A percentile compares a stretch with the other conserved stretches of the same genome.
Evolutionary conservation across 1,140 invertebrate genomes (phyloP).

Genomic region (Heliconius melpomene): DNA sequence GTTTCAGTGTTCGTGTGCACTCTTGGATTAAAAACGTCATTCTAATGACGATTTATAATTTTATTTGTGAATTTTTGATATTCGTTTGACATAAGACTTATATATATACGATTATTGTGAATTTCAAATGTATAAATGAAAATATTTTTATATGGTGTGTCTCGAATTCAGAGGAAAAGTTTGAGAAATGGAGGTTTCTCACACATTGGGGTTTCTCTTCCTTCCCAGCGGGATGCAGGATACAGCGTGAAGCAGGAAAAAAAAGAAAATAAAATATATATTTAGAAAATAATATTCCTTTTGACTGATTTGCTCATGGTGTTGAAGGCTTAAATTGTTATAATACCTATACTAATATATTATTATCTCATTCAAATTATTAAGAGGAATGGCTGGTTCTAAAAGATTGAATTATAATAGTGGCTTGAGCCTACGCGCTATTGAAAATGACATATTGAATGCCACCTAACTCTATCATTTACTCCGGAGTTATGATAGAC

Average conservation of each 20-base stretch:
- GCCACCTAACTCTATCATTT: neutral
- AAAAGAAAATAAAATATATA: too few species aligned
- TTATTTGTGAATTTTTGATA: constrained; percentile 15
- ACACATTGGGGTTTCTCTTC: too few species aligned
- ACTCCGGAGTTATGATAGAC: neutral
- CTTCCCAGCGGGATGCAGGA: too few species aligned
- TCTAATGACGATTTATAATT: constrained; percentile 22
- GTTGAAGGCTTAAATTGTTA: too few species aligned
- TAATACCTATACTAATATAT: too few species aligned
- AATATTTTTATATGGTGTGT: too few species aligned
- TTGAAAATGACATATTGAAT: neutral
- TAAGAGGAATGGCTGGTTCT: neutral
- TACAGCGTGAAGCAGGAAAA: too few species aligned
- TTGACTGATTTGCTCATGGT: too few species aligned
- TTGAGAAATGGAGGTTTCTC: too few species aligned
- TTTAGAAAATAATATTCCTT: too few species aligned
- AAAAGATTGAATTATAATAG: neutral
- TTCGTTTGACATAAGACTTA: too few species aligned
- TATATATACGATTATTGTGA: neutral
- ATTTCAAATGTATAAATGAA: neutral
- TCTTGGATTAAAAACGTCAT: constrained; percentile 19
- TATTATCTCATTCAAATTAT: neutral
- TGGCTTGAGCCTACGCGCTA: constrained; percentile 12
- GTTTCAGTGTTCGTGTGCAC: constrained; percentile 49
- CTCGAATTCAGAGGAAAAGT: too few species aligned